Percentiles rank a stretch among this genome's conserved stretches.
Evolutionary conservation across 2,113 vertebrate genomes (phyloP).

Genomic region (Lophochroa leadbeateri): DNA sequence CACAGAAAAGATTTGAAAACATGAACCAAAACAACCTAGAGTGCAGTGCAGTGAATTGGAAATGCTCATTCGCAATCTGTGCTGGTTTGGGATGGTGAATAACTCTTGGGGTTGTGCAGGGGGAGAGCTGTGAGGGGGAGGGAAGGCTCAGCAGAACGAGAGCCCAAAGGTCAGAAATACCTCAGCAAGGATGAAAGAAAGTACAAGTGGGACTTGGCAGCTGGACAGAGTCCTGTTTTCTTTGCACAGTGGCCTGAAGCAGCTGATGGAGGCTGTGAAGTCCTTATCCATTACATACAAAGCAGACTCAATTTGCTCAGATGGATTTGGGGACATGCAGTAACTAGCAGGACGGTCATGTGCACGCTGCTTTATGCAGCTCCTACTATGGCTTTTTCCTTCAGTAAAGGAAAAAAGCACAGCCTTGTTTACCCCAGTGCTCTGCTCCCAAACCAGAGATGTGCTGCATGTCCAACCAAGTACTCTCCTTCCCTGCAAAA

Average conservation of each 20-base stretch:
- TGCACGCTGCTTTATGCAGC: not conserved
- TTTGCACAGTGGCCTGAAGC: not conserved
- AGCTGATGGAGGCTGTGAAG: not conserved
- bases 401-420: not conserved
- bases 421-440: not conserved
- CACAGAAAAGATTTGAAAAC: not conserved
- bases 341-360: not conserved
- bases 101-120: accelerated
- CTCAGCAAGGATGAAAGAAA: not conserved
- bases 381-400: not conserved
- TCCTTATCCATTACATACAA: not conserved
- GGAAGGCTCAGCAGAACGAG: not conserved
- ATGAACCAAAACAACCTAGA: not conserved
- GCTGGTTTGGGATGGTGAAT: not conserved
- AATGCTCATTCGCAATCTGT: not conserved
- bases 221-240: not conserved
- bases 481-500: not conserved
- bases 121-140: not conserved
- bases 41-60: not conserved
- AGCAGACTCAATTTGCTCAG: not conserved
- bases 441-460: not conserved
- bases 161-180: conserved; percentile 35
- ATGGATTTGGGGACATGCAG: accelerated
- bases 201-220: not conserved
- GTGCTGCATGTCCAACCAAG: not conserved